Evolutionary conservation across 2,888 invertebrate genomes (phyloP).

Genomic region (Hemistola chrysoprasaria): DNA sequence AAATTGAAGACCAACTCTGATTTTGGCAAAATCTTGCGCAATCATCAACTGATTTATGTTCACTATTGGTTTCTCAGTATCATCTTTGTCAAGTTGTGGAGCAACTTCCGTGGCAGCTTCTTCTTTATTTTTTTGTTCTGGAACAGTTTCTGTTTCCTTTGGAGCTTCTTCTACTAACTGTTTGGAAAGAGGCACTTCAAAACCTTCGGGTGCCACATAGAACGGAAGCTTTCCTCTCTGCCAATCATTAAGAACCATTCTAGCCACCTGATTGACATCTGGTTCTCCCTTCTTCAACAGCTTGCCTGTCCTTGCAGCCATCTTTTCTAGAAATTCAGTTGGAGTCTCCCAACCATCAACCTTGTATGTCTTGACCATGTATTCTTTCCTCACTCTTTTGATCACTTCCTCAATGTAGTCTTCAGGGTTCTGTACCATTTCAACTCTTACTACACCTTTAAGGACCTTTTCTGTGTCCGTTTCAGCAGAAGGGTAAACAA

Average conservation of each 20-base stretch:
- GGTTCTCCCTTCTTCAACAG: constrained; percentile 98
- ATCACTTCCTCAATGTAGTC: constrained; percentile 95
- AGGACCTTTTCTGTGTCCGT: constrained; percentile 97
- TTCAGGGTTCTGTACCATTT: constrained; percentile 95
- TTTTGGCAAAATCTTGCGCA: constrained; percentile 92
- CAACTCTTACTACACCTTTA: constrained; percentile 98
- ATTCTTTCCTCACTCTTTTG: constrained; percentile 93
- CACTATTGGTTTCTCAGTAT: constrained; percentile 52
- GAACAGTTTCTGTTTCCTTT: constrained; percentile 33
- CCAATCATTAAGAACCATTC: constrained; percentile 99
- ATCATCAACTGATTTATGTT: constrained; percentile 76
- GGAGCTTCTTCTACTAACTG: constrained; percentile 43
- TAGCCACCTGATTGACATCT: constrained; percentile 92
- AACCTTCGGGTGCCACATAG: constrained; percentile 94
- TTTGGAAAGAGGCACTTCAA: constrained; percentile 85
- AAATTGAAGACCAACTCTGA: constrained; percentile 87
- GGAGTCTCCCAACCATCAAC: constrained; percentile 90
- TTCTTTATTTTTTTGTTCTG: constrained; percentile 46
- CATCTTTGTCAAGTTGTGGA: constrained; percentile 40
- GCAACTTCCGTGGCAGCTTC: no score
- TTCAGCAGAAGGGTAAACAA: constrained; percentile 98
- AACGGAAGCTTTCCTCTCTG: constrained; percentile 98
- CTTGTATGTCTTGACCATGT: constrained; percentile 95
- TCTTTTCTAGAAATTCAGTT: constrained; percentile 94
- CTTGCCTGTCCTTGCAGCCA: constrained; percentile 93